phyloP scores from a whole-genome alignment of 2,797 vertebrate genomes.

The Triplophysa yarkandensis region DNA sequence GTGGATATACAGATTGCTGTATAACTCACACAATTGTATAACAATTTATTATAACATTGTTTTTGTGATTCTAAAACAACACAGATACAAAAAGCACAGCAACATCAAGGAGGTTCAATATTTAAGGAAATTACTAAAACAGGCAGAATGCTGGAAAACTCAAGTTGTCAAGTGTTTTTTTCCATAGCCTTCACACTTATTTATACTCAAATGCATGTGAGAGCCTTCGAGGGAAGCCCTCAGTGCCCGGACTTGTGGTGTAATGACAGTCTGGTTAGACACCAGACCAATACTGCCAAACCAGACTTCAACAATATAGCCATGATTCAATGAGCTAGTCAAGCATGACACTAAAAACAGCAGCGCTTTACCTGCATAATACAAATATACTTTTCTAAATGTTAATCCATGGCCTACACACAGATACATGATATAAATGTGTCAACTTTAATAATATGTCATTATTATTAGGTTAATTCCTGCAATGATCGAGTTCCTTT shows the following conservation, averaged over 20 bases:
- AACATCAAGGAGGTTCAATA: slow-evolving; percentile 71
- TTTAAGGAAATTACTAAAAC: slow-evolving; percentile 51
- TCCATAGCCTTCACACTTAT: slow-evolving; percentile 63
- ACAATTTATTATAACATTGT: slow-evolving; percentile 11
- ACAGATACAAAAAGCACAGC: slow-evolving; percentile 63
- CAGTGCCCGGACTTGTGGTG: slow-evolving; percentile 25
- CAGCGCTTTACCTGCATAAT: not conserved
- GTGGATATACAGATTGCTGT: no score
- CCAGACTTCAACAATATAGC: slow-evolving; percentile 24
- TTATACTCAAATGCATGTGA: slow-evolving; percentile 71
- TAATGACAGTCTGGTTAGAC: slow-evolving; percentile 44
- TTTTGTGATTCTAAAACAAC: slow-evolving; percentile 60
- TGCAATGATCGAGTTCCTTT: not conserved
- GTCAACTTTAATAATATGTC: no score
- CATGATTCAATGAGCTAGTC: slow-evolving; percentile 1
- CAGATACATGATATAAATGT: not conserved
- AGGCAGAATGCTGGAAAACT: slow-evolving; percentile 68
- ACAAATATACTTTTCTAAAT: not conserved
- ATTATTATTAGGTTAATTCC: not conserved
- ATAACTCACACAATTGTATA: no score
- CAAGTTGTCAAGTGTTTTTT: slow-evolving; percentile 43
- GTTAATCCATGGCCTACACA: not conserved
- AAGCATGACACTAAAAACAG: not conserved
- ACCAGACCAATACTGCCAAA: slow-evolving; percentile 29
- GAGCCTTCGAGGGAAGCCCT: slow-evolving; percentile 46